These are phyloP conservation scores for Meandrusa payeni DNA, from an alignment of 2,888 invertebrate species.

Conservation along the genomic window DNA sequence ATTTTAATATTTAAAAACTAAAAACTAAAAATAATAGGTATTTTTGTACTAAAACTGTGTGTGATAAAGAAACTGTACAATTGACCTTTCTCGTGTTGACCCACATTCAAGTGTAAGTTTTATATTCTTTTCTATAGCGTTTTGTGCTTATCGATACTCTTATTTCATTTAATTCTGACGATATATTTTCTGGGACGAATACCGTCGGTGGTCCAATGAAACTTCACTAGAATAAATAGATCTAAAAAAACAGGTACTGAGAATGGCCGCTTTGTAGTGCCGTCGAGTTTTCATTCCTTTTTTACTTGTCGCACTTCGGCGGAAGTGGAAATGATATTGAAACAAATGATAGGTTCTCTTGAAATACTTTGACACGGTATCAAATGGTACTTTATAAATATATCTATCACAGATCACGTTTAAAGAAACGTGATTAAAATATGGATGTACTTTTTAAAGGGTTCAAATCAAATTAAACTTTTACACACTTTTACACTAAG, in stretches of 20 bases:
- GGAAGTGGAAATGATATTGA: constrained; percentile 85
- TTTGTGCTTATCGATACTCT: constrained; percentile 8
- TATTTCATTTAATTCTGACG: constrained; percentile 14
- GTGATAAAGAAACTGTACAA: constrained; percentile 6
- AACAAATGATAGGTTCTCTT: constrained; percentile 66
- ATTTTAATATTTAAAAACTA: too few relatives aligned
- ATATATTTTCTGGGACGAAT: constrained; percentile 19
- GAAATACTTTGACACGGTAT: not conserved
- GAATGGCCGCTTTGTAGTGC: constrained; percentile 14
- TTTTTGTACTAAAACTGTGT: too few relatives aligned
- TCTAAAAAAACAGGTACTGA: constrained; percentile 15
- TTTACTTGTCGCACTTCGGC: constrained; percentile 82
- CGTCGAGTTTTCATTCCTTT: constrained; percentile 8
- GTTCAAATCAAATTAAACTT: too few relatives aligned
- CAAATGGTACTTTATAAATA: too few relatives aligned
- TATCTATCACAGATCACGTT: too few relatives aligned
- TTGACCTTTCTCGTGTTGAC: constrained; percentile 1
- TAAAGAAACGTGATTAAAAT: too few relatives aligned
- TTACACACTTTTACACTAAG: too few relatives aligned
- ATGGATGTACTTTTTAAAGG: too few relatives aligned
- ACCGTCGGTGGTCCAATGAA: constrained; percentile 21
- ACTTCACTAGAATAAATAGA: constrained; percentile 18
- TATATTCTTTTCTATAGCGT: constrained; percentile 1
- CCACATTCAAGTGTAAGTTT: not conserved
- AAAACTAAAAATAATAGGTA: too few relatives aligned